Base-by-base conservation (phyloP, 1,140 invertebrate genomes). In the Drosophila sechellia region DNA sequence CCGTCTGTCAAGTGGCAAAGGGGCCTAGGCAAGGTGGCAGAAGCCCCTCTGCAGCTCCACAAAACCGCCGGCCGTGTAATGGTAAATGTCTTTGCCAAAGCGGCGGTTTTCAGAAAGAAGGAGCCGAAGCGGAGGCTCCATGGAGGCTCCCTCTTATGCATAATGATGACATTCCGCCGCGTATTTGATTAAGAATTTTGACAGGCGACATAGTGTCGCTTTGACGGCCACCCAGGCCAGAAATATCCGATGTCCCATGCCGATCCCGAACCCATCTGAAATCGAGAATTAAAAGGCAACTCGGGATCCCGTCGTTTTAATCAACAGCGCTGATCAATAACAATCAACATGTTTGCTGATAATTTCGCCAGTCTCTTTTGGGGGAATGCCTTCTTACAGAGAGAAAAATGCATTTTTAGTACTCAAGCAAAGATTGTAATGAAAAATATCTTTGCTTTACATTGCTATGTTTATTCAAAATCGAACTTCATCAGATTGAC, bases 131-230 rank as follows among this genome's bases (percentile, higher is more conserved):
- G 12, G 58, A 65, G 42, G 2, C 42, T 22, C 37, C 37, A 52
- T 10, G 64, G 37, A 71, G 84, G 37, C 71, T 81, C 20, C 27
- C 50, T 68, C 89, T 72, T 80, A 61, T 78, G 85, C 85, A 89
- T 90, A 90, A 90, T 90, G 81, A 90, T 90, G 85, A 90, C 85
- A 90, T 90, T 90, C 85, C 85, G 81, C 80, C 53, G 85, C 85
- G 81, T 85, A 90, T 90, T 90, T 90, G 85, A 85, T 90, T 90
- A 90, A 90, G 79, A 90, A 90, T 90, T 90, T 90, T 90, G 85
- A 90, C 85, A 90, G 85, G 85, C 85, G 86, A 90, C 85, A 85
- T 85, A 90, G 86, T 90, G 85, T 90, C 86, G 85, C 85, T 76
- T 89, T 90, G 74, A 81, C 80, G 85, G 86, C 85, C 85, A 90